phyloP scores from a whole-genome alignment of 2,113 vertebrate species.

The Protobothrops mucrosquamatus region DNA sequence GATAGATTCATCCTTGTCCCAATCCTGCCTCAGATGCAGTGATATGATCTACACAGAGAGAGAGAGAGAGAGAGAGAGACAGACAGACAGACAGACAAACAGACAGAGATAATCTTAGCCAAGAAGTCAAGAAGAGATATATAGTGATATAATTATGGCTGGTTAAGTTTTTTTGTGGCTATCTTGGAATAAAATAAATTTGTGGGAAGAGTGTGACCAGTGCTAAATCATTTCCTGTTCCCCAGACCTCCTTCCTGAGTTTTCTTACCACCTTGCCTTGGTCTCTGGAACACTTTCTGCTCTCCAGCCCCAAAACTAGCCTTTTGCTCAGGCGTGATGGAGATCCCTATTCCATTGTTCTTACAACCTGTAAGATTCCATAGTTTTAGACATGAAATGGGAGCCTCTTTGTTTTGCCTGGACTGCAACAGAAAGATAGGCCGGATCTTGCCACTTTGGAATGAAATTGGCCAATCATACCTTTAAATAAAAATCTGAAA shows the following conservation, averaged over 20 bases:
- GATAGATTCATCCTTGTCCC: not conserved
- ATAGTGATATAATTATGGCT: not conserved
- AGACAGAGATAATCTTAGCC: too few species aligned
- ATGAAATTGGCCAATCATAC: not conserved
- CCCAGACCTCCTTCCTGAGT: not conserved
- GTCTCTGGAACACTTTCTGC: not conserved
- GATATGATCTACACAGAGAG: not conserved
- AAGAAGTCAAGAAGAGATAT: not conserved
- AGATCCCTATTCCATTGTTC: not conserved
- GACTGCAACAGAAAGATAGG: not conserved
- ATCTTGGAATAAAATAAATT: not conserved
- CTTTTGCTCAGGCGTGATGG: not conserved
- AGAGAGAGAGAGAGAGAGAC: too few species aligned
- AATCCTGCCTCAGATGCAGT: not conserved
- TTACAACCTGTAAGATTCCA: not conserved
- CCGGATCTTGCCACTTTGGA: not conserved
- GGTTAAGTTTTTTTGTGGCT: not conserved
- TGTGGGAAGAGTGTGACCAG: not conserved
- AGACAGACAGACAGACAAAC: fast-evolving
- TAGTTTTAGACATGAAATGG: not conserved
- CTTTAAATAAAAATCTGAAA: not conserved
- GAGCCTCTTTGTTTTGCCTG: not conserved
- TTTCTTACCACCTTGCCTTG: not conserved
- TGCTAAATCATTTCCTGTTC: not conserved
- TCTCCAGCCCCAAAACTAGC: not conserved